phyloP scores from a whole-genome alignment of 2,888 invertebrate genomes.

The Melieria picta region DNA sequence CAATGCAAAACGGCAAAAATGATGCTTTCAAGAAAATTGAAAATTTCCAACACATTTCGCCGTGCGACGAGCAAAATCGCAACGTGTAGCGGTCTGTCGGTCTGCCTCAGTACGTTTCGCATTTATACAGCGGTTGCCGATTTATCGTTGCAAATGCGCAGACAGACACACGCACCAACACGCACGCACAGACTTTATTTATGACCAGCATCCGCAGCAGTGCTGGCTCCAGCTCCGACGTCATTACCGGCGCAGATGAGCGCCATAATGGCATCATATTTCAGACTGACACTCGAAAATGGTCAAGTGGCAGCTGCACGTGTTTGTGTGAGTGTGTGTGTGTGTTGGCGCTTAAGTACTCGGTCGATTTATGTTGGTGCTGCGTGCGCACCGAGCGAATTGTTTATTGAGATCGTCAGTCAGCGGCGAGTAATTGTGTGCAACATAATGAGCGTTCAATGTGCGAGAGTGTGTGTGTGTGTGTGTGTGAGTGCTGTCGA shows the following conservation, averaged over 20 bases:
- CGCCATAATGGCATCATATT: constrained; percentile 2
- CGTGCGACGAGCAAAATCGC: too few relatives aligned
- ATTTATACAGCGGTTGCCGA: background rate
- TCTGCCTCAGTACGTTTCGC: too few relatives aligned
- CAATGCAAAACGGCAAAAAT: too few relatives aligned
- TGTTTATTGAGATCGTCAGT: too few relatives aligned
- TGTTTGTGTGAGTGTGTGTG: background rate
- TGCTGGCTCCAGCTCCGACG: background rate
- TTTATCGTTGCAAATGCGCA: background rate
- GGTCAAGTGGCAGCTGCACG: constrained; percentile 1
- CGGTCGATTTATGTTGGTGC: background rate
- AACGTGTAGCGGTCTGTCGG: too few relatives aligned
- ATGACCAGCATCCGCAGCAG: background rate
- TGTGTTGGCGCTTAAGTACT: constrained; percentile 6
- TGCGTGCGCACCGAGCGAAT: background rate
- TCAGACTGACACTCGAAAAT: background rate
- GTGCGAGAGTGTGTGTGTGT: constrained; percentile 9
- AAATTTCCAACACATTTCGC: too few relatives aligned
- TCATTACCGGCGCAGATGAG: background rate
- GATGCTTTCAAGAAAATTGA: too few relatives aligned
- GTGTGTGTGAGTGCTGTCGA: constrained; percentile 4
- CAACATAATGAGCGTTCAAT: too few relatives aligned
- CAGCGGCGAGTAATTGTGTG: background rate
- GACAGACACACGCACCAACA: background rate
- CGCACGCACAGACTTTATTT: background rate